phyloP scores from a whole-genome alignment of 2,888 invertebrate species.

The Drosophila neotestacea region DNA sequence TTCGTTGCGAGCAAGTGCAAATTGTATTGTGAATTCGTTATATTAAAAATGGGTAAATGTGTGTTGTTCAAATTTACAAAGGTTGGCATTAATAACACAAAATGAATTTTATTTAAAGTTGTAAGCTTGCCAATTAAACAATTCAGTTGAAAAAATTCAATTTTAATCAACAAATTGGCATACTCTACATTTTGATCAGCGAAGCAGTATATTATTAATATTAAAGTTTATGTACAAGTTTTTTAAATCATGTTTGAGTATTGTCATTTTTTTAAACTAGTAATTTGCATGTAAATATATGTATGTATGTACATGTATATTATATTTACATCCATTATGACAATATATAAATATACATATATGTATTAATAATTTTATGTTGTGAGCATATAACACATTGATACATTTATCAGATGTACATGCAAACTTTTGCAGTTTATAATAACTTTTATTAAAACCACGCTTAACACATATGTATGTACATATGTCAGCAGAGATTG shows the following conservation, averaged over 20 bases:
- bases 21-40: slow-evolving; percentile 2
- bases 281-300: slow-evolving; percentile 2
- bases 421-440: no score
- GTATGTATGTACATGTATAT: neutral
- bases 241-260: neutral
- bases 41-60: slow-evolving; percentile 3
- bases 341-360: neutral
- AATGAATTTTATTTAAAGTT: neutral
- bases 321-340: no score
- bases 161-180: slow-evolving; percentile 6
- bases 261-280: neutral
- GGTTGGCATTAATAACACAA: neutral
- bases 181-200: neutral
- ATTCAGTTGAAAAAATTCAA: neutral
- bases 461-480: no score
- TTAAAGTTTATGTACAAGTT: neutral
- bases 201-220: no score
- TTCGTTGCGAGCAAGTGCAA: slow-evolving; percentile 16
- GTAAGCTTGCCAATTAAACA: slow-evolving; percentile 15
- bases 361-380: no score
- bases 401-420: no score
- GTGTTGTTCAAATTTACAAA: neutral
- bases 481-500: no score
- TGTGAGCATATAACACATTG: no score
- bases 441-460: no score